phyloP scores from a whole-genome alignment of 64 coral and sea anemone genomes.

The Pocillopora damicornis region DNA sequence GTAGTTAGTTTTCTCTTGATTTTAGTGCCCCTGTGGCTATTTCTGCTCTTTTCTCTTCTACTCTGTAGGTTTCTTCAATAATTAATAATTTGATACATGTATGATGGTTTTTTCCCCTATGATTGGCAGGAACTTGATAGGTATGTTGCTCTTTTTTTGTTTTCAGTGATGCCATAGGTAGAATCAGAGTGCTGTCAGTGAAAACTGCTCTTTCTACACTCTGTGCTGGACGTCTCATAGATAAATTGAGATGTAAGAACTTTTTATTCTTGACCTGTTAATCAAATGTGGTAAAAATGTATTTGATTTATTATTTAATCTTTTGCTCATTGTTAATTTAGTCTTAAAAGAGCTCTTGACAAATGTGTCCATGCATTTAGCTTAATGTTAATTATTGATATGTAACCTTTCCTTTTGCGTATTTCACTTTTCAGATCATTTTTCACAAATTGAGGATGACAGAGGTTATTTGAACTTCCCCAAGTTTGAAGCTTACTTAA shows the following conservation, averaged over 20 bases:
- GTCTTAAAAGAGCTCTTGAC: too few species aligned
- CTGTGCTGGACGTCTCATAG: constrained; percentile 85
- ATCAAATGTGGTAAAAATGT: too few species aligned
- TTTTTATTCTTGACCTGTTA: too few species aligned
- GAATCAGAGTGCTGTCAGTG: constrained; percentile 91
- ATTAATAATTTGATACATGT: too few species aligned
- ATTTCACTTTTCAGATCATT: constrained; percentile 63
- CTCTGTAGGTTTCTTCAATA: too few species aligned
- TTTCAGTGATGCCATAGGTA: constrained; percentile 90
- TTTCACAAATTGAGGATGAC: constrained; percentile 93
- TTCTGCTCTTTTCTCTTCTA: background rate
- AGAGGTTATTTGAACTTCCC: constrained; percentile 89
- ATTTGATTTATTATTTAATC: too few species aligned
- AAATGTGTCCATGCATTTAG: too few species aligned
- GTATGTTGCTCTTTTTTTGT: background rate
- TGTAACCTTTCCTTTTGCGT: too few species aligned
- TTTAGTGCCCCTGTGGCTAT: too few species aligned
- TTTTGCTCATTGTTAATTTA: too few species aligned
- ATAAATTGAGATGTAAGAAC: constrained; percentile 97
- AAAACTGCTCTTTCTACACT: constrained; percentile 93
- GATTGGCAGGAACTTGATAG: background rate
- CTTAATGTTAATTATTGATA: too few species aligned
- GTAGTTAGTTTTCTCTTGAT: too few species aligned
- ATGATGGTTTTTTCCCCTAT: background rate
- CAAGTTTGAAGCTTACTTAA: constrained; percentile 96